Conservation (phyloP, 2,888 invertebrate genomes). For the Yponomeuta malinellus region DNA sequence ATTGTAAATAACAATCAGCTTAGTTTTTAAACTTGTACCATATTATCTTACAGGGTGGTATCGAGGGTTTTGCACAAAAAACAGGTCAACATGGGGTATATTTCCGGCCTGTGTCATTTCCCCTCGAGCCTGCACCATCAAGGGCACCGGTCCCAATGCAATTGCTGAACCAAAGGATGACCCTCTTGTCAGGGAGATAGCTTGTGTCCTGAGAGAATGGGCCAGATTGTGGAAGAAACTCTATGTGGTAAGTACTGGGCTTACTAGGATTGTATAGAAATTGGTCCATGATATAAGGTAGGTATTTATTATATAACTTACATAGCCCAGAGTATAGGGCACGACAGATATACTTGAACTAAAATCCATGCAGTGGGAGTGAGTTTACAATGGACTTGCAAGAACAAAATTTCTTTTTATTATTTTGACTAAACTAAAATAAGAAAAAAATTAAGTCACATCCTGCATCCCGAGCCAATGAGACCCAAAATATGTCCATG, state of each 20-base stretch:
- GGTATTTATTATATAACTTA: too few relatives aligned
- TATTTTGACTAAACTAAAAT: too few relatives aligned
- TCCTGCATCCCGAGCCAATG: too few relatives aligned
- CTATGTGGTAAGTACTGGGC: slow-evolving; percentile 83
- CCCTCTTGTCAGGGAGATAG: slow-evolving; percentile 92
- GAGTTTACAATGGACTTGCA: too few relatives aligned
- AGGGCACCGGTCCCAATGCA: slow-evolving; percentile 86
- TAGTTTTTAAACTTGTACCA: background rate
- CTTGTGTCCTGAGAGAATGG: slow-evolving; percentile 95
- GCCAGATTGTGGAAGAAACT: slow-evolving; percentile 93
- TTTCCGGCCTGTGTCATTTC: slow-evolving; percentile 81
- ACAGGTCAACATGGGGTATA: slow-evolving; percentile 69
- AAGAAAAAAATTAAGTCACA: too few relatives aligned
- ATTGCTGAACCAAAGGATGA: slow-evolving; percentile 92
- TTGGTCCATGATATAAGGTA: too few relatives aligned
- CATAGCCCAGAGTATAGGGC: too few relatives aligned
- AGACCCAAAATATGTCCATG: too few relatives aligned
- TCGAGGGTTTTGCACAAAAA: slow-evolving; percentile 88
- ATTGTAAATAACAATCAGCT: background rate
- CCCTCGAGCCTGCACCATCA: slow-evolving; percentile 86
- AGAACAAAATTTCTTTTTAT: too few relatives aligned
- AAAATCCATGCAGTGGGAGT: too few relatives aligned
- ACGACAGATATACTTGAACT: too few relatives aligned
- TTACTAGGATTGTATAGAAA: background rate
- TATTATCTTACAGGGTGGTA: slow-evolving; percentile 82